A percentile compares a stretch with the other conserved stretches of the same genome.
Evolutionary conservation across 2,113 vertebrate species (phyloP).

Genomic region (Petrocephalus zakoni): DNA sequence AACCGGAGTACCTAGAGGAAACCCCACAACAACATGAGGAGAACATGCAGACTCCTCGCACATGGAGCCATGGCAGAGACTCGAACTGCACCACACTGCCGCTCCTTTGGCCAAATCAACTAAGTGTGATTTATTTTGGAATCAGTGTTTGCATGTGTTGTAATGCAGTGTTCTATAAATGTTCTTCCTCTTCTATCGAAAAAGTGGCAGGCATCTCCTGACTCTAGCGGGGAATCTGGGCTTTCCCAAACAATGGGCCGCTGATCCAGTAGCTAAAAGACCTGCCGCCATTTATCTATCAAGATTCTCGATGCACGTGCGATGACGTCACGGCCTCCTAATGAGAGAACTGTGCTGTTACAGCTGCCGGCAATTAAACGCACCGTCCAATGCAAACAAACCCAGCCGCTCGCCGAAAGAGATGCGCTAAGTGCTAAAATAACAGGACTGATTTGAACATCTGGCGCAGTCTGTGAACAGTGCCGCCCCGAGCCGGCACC

Average conservation of each 20-base stretch:
- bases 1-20: no score
- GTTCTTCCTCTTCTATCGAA: not conserved
- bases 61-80: no score
- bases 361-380: conserved; percentile 64
- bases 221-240: conserved; percentile 40
- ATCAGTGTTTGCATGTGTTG: not conserved
- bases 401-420: conserved; percentile 44
- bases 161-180: not conserved
- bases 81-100: no score
- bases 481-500: not conserved
- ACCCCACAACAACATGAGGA: no score
- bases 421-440: conserved; percentile 55
- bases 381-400: conserved; percentile 61
- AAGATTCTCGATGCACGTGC: conserved; percentile 47
- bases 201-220: not conserved
- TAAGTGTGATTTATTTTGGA: not conserved
- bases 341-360: conserved; percentile 55
- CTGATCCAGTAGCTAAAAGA: conserved; percentile 52
- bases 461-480: conserved; percentile 41
- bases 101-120: no score
- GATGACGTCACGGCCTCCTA: conserved; percentile 52
- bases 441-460: conserved; percentile 61
- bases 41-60: no score
- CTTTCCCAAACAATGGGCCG: conserved; percentile 48
- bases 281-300: conserved; percentile 42